Conservation (phyloP, 2,113 vertebrate genomes). For the Pomatostomus ruficeps region DNA sequence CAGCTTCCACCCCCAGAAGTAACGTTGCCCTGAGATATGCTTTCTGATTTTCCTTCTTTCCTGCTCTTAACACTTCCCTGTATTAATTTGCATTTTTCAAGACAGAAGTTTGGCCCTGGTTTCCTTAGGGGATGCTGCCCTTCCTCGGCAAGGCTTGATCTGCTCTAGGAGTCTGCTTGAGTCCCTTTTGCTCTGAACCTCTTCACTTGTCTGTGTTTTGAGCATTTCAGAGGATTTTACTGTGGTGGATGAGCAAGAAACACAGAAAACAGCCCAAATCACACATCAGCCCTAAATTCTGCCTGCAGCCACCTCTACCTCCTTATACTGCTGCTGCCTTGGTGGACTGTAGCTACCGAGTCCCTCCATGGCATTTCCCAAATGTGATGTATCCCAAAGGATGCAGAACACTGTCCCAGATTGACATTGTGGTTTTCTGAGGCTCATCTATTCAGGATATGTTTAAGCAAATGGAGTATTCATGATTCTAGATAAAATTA, state of each 20-base stretch:
- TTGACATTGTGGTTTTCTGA: not conserved
- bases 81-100: not conserved
- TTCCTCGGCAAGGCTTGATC: not conserved
- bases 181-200: not conserved
- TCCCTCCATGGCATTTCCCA: not conserved
- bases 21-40: not conserved
- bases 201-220: not conserved
- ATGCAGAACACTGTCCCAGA: not conserved
- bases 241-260: not conserved
- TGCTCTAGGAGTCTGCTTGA: not conserved
- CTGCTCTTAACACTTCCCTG: not conserved
- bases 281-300: not conserved
- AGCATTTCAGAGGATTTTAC: not conserved
- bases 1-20: not conserved
- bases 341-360: rapidly evolving
- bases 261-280: not conserved
- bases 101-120: not conserved
- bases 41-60: not conserved
- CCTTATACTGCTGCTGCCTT: not conserved
- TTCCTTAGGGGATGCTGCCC: not conserved
- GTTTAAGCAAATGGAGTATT: constrained; percentile 32
- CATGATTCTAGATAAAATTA: constrained; percentile 34
- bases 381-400: not conserved
- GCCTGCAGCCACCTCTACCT: not conserved
- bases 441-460: not conserved